Evolutionary conservation across 2,888 invertebrate species (phyloP), one percentile per base, ranked within the genome.

Genomic region (Pocota personata): DNA sequence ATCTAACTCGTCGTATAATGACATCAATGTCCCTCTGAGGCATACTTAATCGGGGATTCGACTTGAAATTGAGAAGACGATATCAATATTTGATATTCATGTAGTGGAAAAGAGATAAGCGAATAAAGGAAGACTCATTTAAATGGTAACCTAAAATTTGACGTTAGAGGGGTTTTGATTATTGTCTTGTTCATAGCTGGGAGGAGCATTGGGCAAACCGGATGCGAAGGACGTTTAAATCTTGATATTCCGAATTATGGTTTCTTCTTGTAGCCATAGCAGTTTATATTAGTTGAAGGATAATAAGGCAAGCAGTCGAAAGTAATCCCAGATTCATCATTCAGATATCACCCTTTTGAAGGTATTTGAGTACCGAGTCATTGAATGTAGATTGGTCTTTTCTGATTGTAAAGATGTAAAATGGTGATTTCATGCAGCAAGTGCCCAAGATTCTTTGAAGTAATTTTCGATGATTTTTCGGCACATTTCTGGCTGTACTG

Each of bases 1-100:
- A 78, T 78, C 60, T 32, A 12, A 19, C 2, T 8, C 8, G 32
- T 55, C 12, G 57, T 35, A 64, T 57, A 76, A 67, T 76, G 79
- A 64, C 72, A 50, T 72, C 55, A 64, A 71, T 48, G 71, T 46
- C 37, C 21, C 55, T 57, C 57, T 35, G 14, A 60, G 32, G 52
- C 52, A 27, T 43, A 19, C 64, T 50, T 48, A 30, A 21, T 6
- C 40, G n/a, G 6, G 64, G 7, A 62, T 43, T 66, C 24, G 58
- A 35, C 46, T 48, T 60, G 50, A 52, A 73, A 43, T 58, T 32
- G 58, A 32, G 40, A 46, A 50, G 32, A 21, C 30, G 64, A 66
- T 73, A 52, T 60, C 52, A 60, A 73, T 80, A 60, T 80, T 80
- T 52, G 62, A 60, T 60, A 73, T 80, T 80, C 67, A 80, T 80